phyloP scores from a whole-genome alignment of 2,888 invertebrate genomes.

The Abrostola triplasia region DNA sequence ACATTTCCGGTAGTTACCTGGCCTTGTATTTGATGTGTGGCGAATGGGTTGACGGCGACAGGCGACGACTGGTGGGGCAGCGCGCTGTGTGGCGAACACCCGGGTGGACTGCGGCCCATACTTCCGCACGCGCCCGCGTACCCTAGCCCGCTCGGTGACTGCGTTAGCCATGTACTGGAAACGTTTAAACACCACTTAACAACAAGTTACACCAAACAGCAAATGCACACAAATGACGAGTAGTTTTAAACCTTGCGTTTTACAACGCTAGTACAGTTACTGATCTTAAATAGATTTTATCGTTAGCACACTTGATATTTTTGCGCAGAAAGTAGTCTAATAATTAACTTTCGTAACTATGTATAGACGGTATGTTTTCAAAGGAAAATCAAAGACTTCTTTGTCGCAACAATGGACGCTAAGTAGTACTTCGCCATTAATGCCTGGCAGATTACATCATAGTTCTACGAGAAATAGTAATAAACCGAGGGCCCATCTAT shows the following conservation, averaged over 20 bases:
- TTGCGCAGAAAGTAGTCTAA: too few species aligned
- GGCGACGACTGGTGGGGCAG: constrained; percentile 80
- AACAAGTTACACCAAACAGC: constrained; percentile 19
- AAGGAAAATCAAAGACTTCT: too few species aligned
- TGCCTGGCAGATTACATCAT: too few species aligned
- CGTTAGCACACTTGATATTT: not conserved
- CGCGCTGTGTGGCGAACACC: constrained; percentile 77
- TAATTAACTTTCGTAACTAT: too few species aligned
- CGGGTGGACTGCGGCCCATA: constrained; percentile 79
- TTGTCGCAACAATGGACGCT: too few species aligned
- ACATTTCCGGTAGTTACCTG: constrained; percentile 67
- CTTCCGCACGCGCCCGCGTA: constrained; percentile 75
- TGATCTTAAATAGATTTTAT: constrained; percentile 11
- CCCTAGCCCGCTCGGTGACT: constrained; percentile 72
- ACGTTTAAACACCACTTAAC: constrained; percentile 40
- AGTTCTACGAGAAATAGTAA: too few species aligned
- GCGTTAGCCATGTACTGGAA: constrained; percentile 80
- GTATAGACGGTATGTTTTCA: too few species aligned
- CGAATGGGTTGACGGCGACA: constrained; percentile 77
- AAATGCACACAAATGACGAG: constrained; percentile 21
- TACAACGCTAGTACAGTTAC: constrained; percentile 4
- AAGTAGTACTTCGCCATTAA: too few species aligned
- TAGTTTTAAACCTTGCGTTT: constrained; percentile 37
- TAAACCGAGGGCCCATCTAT: too few species aligned
- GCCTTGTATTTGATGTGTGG: constrained; percentile 80